phyloP scores from a whole-genome alignment of 2,797 vertebrate species.

The Lutjanus campechanus region DNA sequence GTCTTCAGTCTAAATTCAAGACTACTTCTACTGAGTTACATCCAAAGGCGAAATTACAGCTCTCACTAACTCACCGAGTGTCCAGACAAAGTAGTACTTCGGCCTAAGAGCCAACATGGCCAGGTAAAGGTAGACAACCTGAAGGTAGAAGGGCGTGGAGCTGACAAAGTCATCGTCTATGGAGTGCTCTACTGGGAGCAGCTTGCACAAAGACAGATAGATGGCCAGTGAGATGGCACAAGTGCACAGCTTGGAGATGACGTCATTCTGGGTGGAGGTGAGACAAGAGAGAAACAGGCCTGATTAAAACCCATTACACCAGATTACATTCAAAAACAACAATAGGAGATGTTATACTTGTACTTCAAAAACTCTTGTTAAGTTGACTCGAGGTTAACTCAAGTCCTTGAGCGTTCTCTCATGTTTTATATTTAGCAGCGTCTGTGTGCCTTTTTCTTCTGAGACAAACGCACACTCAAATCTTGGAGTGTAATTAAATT shows the following conservation, averaged over 20 bases:
- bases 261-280: conserved; percentile 85
- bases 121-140: conserved; percentile 92
- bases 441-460: conserved; percentile 12
- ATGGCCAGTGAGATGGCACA: conserved; percentile 92
- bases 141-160: conserved; percentile 89
- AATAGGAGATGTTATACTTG: neutral
- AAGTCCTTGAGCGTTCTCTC: conserved; percentile 30
- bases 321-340: neutral
- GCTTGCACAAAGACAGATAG: conserved; percentile 91
- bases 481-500: conserved; percentile 42
- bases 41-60: neutral
- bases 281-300: neutral
- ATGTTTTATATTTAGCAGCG: conserved; percentile 38
- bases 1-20: neutral
- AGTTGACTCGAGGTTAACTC: conserved; percentile 22
- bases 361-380: neutral
- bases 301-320: neutral
- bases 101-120: conserved; percentile 95
- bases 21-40: too few species aligned
- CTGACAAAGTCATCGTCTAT: conserved; percentile 89
- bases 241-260: conserved; percentile 92
- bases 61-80: conserved; percentile 89
- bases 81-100: conserved; percentile 99
- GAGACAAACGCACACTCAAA: conserved; percentile 27
- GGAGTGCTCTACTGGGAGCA: conserved; percentile 91